Evolutionary conservation across 1,140 invertebrate genomes (phyloP).

Genomic region (Caerostris darwini): DNA sequence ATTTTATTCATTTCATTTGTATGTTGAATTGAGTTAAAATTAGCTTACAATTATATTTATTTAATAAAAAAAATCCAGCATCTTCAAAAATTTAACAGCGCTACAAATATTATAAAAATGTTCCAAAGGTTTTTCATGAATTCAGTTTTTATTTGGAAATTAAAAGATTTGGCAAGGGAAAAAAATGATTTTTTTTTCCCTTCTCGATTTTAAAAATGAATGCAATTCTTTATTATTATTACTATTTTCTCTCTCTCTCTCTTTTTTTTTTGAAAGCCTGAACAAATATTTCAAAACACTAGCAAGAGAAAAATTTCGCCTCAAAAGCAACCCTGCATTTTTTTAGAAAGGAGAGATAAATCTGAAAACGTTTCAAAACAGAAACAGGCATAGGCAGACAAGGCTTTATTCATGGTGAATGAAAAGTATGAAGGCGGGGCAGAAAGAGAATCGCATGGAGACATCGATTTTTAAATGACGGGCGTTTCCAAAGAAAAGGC

Average conservation of each 20-base stretch:
- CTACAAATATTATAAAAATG: background rate
- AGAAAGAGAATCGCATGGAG: background rate
- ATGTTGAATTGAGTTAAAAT: too few relatives aligned
- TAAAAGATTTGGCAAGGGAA: background rate
- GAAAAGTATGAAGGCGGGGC: background rate
- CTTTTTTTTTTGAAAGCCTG: too few relatives aligned
- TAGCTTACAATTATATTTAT: too few relatives aligned
- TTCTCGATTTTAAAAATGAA: conserved; percentile 6
- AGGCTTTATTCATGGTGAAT: background rate
- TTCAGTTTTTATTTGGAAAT: background rate
- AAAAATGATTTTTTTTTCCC: background rate
- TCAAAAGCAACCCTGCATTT: background rate
- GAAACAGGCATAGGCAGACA: background rate
- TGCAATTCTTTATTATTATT: too few relatives aligned
- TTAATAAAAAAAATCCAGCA: too few relatives aligned
- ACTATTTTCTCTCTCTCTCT: too few relatives aligned
- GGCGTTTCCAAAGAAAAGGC: conserved; percentile 54
- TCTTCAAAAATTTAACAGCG: too few relatives aligned
- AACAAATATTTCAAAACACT: too few relatives aligned
- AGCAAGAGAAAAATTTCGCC: too few relatives aligned
- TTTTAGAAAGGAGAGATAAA: background rate
- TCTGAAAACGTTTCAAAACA: background rate
- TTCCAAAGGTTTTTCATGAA: background rate
- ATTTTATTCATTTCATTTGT: too few relatives aligned
- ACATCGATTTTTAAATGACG: conserved; percentile 74